Evolutionary conservation across 2,888 invertebrate genomes (phyloP).

Genomic region (Lithophane socia): DNA sequence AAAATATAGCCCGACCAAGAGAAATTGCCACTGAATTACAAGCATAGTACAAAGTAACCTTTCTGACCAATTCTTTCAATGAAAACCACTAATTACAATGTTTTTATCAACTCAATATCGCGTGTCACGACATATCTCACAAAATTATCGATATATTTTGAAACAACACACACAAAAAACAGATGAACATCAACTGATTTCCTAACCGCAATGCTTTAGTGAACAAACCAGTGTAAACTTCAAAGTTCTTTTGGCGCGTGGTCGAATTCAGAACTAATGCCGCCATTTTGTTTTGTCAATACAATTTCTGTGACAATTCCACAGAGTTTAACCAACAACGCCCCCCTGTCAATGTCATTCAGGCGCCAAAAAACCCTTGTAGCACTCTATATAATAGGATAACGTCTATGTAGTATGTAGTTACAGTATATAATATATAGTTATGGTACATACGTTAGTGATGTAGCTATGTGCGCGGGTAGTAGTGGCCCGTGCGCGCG

Average conservation of each 20-base stretch:
- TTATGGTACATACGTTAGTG: conserved; percentile 58
- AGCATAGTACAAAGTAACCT: neutral
- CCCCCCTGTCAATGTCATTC: neutral
- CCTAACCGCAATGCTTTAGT: conserved; percentile 1
- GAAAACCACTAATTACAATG: neutral
- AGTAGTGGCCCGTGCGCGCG: conserved; percentile 88
- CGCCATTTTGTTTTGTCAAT: neutral
- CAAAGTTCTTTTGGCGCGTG: neutral
- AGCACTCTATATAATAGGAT: conserved; percentile 38
- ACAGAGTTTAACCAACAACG: neutral
- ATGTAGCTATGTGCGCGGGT: conserved; percentile 85
- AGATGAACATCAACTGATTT: conserved; percentile 24
- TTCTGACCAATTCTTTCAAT: neutral
- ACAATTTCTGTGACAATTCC: neutral
- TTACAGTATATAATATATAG: conserved; percentile 45
- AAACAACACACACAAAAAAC: neutral
- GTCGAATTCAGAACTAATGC: neutral
- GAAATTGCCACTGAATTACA: neutral
- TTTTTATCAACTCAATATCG: neutral
- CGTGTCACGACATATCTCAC: neutral
- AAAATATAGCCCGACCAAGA: no score
- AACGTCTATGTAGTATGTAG: conserved; percentile 47
- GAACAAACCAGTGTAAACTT: conserved; percentile 30
- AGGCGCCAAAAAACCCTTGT: neutral
- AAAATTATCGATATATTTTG: neutral